phyloP scores from a whole-genome alignment of 1,140 invertebrate species.

The Drosophila orena region DNA sequence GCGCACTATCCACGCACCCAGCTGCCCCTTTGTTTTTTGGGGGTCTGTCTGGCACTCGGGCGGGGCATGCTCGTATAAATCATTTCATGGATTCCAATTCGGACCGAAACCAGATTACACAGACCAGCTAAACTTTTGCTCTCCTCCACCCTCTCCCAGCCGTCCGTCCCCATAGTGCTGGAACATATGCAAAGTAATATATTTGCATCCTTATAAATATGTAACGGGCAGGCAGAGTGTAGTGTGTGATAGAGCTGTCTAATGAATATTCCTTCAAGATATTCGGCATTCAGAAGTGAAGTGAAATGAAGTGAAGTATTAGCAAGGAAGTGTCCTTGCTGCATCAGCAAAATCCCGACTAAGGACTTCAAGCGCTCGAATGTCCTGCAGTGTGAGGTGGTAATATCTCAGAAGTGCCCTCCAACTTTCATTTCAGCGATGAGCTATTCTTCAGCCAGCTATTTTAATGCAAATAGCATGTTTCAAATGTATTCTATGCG shows the following conservation, averaged over 20 bases:
- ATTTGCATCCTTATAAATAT: slow-evolving; percentile 85
- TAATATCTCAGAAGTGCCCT: slow-evolving; percentile 7
- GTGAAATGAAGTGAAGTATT: slow-evolving; percentile 46
- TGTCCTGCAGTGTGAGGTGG: not conserved
- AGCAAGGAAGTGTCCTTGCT: slow-evolving; percentile 40
- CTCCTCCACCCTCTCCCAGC: too few species aligned
- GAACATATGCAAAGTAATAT: slow-evolving; percentile 85
- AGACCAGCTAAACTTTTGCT: slow-evolving; percentile 28
- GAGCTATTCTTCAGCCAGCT: not conserved
- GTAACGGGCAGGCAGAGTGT: slow-evolving; percentile 23
- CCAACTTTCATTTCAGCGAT: not conserved
- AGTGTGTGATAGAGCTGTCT: slow-evolving; percentile 48
- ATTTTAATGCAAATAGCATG: not conserved
- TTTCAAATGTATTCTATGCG: too few species aligned
- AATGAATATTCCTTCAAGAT: slow-evolving; percentile 79
- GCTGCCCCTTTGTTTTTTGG: not conserved
- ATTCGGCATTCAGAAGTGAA: slow-evolving; percentile 27
- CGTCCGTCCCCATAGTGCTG: not conserved
- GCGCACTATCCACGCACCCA: not conserved
- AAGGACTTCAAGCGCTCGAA: slow-evolving; percentile 3
- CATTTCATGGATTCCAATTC: slow-evolving; percentile 80
- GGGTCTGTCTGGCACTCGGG: slow-evolving; percentile 53
- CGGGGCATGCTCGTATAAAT: slow-evolving; percentile 63
- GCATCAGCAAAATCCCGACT: slow-evolving; percentile 15
- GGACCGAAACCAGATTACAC: slow-evolving; percentile 66